A percentile compares a stretch with the other conserved stretches of the same genome.
Evolutionary conservation across 2,888 invertebrate species (phyloP).

Genomic region (Acheta domesticus): DNA sequence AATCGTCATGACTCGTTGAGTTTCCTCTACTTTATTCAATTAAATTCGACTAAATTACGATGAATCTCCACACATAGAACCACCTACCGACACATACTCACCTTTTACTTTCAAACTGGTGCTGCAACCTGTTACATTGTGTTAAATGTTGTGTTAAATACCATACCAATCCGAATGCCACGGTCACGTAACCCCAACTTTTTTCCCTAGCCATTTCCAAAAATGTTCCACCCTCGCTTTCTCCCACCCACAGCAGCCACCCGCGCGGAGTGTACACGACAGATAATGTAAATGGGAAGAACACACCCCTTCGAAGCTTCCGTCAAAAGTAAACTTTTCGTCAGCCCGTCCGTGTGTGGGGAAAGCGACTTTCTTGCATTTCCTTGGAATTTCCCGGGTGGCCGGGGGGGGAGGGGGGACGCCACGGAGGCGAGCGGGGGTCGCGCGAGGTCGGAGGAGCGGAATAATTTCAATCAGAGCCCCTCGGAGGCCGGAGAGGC

Average conservation of each 20-base stretch:
- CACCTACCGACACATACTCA: no score
- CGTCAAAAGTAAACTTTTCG: not conserved
- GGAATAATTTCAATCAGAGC: constrained; percentile 9
- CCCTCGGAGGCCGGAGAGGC: not conserved
- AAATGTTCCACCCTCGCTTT: no score
- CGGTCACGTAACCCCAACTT: no score
- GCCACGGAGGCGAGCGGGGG: not conserved
- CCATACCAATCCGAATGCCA: no score
- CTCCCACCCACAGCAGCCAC: not conserved
- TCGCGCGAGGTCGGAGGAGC: not conserved
- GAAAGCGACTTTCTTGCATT: constrained; percentile 9
- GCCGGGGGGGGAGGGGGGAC: not conserved
- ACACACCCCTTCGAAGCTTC: not conserved
- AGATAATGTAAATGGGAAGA: not conserved
- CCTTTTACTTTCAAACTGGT: no score
- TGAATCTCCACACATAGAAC: no score
- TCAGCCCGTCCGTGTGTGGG: not conserved
- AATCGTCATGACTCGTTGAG: no score
- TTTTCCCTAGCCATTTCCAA: no score
- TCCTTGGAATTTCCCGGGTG: not conserved
- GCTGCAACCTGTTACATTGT: no score
- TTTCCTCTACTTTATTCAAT: no score
- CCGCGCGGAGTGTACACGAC: not conserved
- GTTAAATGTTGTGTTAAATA: no score
- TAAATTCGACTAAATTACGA: no score